Conservation (phyloP, 2,113 vertebrate species). For the Apteryx owenii region DNA sequence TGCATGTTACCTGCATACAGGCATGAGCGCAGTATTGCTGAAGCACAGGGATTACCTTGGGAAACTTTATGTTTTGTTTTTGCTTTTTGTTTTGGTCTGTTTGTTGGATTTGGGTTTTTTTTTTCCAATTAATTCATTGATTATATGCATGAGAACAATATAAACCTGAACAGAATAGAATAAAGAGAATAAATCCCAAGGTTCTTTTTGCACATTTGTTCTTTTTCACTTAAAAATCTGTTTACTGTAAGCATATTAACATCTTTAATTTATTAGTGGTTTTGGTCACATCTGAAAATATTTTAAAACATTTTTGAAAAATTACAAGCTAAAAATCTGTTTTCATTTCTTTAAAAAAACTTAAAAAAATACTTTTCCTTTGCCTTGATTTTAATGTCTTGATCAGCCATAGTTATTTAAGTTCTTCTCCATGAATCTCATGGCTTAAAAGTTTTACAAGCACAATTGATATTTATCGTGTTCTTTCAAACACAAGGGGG, state of each 20-base stretch:
- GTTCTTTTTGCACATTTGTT: neutral
- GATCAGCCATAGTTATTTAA: neutral
- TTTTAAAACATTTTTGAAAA: neutral
- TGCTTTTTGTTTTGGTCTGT: too few relatives aligned
- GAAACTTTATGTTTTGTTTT: too few relatives aligned
- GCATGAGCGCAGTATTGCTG: too few relatives aligned
- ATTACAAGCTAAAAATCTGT: neutral
- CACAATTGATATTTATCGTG: neutral
- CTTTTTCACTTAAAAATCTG: neutral
- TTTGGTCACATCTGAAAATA: neutral
- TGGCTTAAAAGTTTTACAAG: neutral
- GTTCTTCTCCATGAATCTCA: neutral
- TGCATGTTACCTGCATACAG: too few relatives aligned
- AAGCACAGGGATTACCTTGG: too few relatives aligned
- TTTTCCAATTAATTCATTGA: neutral
- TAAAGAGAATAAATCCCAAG: neutral
- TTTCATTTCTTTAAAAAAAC: neutral
- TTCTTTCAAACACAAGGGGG: constrained; percentile 70
- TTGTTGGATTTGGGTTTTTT: too few relatives aligned
- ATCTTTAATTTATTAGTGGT: neutral
- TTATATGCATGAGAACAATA: neutral
- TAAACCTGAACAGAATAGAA: neutral
- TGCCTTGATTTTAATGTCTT: neutral
- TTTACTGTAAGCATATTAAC: neutral
- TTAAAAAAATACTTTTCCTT: neutral